Conservation (phyloP, 2,888 invertebrate species). For the Microctonus aethiopoides region DNA sequence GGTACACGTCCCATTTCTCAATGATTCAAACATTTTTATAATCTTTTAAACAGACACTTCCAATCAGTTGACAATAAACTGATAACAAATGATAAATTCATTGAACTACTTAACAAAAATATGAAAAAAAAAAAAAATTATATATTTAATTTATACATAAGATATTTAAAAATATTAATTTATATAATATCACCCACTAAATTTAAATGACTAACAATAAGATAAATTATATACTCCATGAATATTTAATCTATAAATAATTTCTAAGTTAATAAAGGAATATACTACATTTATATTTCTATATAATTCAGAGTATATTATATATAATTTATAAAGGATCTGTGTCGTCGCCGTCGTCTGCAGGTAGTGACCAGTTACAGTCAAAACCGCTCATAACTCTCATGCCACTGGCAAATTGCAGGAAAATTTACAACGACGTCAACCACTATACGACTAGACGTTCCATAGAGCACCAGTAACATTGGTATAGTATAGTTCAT, state of each 20-base stretch:
- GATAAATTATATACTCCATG: not conserved
- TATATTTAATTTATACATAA: not conserved
- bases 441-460: not conserved
- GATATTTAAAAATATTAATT: not conserved
- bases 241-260: too few species aligned
- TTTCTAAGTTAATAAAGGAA: too few species aligned
- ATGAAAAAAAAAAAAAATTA: not conserved
- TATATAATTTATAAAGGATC: conserved; percentile 1
- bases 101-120: not conserved
- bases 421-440: conserved; percentile 40
- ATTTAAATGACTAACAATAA: not conserved
- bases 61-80: conserved; percentile 9
- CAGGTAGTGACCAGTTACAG: conserved; percentile 39
- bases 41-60: conserved; percentile 11
- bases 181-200: not conserved
- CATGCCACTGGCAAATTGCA: conserved; percentile 42
- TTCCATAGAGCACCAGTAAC: conserved; percentile 5
- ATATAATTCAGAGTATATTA: not conserved
- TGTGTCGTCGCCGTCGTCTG: conserved; percentile 26
- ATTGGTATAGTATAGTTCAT: conserved; percentile 20
- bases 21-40: conserved; percentile 11
- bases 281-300: too few species aligned
- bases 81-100: not conserved
- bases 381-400: conserved; percentile 49
- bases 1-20: conserved; percentile 9